A percentile compares a stretch with the other conserved stretches of the same genome.
Evolutionary conservation across 2,888 invertebrate genomes (phyloP).

Genomic region (Gonocerus acuteangulatus): DNA sequence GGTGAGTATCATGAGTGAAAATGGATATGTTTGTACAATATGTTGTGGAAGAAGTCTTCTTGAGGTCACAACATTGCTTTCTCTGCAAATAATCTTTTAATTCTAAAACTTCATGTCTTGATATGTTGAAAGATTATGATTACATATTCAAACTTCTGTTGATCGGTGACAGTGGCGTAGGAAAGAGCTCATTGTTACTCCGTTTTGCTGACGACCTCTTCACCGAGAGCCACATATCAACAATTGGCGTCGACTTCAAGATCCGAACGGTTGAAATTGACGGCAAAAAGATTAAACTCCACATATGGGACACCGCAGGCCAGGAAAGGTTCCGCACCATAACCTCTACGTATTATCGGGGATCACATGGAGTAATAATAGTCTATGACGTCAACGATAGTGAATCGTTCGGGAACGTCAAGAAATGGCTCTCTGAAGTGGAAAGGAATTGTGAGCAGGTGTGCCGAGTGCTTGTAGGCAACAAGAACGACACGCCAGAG

Average conservation of each 20-base stretch:
- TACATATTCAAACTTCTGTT: conserved; percentile 97
- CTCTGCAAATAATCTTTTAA: too few species aligned
- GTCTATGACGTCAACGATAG: conserved; percentile 27
- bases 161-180: conserved; percentile 98
- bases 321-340: conserved; percentile 94
- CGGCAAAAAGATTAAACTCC: conserved; percentile 81
- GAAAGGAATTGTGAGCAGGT: conserved; percentile 22
- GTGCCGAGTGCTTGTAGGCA: conserved; percentile 18
- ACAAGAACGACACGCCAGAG: conserved; percentile 25
- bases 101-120: background rate
- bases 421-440: conserved; percentile 19
- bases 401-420: conserved; percentile 22
- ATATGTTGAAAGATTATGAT: conserved; percentile 94
- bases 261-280: conserved; percentile 90
- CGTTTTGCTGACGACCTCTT: conserved; percentile 98
- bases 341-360: conserved; percentile 96
- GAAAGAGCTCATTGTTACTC: conserved; percentile 91
- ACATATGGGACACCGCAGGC: conserved; percentile 97
- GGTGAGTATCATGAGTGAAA: too few species aligned
- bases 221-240: conserved; percentile 94
- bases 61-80: too few species aligned
- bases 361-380: conserved; percentile 43
- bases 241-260: conserved; percentile 99
- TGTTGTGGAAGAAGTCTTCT: too few species aligned
- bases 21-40: too few species aligned